Evolutionary conservation across 1,140 invertebrate genomes (phyloP), one percentile per base, ranked within the genome.

Genomic region (Episyrphus balteatus): DNA sequence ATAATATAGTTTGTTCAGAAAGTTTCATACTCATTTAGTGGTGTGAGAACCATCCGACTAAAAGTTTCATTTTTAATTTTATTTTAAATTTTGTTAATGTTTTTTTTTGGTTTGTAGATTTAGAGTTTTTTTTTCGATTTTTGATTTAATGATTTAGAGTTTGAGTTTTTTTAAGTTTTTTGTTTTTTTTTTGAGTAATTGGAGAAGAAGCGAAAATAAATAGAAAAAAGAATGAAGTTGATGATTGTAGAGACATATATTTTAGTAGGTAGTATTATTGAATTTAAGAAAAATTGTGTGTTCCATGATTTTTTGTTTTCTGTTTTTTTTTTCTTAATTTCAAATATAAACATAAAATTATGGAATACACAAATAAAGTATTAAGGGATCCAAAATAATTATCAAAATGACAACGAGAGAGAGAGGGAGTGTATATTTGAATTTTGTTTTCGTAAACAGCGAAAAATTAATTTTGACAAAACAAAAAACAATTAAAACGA

Each of bases 31-130:
- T 66, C 60, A 62, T 66, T 66, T 57, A 66, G 62, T 57, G 62
- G 62, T 51, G 62, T 59, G 51, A 66, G 59, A 55, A 66, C 62
- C 60, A 66, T 53, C 61, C 62, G 62, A 58, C 62, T 66, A 51
- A 58, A 59, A 53, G 57, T 57, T 55, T 61, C 15, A 14, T 50
- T 48, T 52, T 50, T 50, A 47, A 57, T 51, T 49, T 50, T 44
- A 49, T 50, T 55, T 48, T 51, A 51, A 47, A 51, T 48, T 41
- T 57, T 39, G 54, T 55, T 51, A 51, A 55, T 56, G 51, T 54
- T 51, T 40, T 52, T 49, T 52, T 55, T 49, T 48, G 42, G 46
- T 50, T 52, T 57, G 55, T 51, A 53, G 55, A 53, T 54, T 13
- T 53, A 50, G 52, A 60, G 49, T 56, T 33, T 41, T 42, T 50